Base-by-base conservation (phyloP, 2,888 invertebrate species). In the Tethea ocularis region DNA sequence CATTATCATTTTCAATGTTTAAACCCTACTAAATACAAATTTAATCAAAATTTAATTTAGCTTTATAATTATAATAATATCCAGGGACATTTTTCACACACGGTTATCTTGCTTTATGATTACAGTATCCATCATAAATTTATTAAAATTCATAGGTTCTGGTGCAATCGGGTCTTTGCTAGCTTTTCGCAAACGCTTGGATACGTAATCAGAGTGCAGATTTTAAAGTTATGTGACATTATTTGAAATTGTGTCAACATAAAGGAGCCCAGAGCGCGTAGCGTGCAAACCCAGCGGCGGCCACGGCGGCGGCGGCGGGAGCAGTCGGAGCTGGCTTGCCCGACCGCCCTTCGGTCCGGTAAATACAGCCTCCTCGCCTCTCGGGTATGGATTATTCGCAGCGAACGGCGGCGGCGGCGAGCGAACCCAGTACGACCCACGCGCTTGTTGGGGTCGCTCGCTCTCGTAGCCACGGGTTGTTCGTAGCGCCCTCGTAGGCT, bases 381-480 rank as follows among this genome's bases (percentile, higher is more conserved):
- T 82, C 88, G 80, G 79, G 87, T 92, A 91, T 92, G 89, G 92
- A 92, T 92, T 91, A 91, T 91, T 91, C 89, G 88, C 78, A 75
- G 82, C 81, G 78, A 84, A 75, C 83, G 78, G 79, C 77, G 79
- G 82, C 78, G 85, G 80, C 83, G 78, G 79, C 77, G 79, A 83
- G 78, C 86, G 80, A 78, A 84, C 84, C 82, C 89, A 87, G 92
- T 91, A 83, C 88, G 82, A 87, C 82, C 86, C 87, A 86, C 87
- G 89, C 88, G 86, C 83, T 85, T 84, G 75, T 74, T 80, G 84
- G 83, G 83, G 79, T 79, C 78, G 86, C 84, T 75, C 82, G 72
- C 74, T 69, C 59, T 33, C 63, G 67, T 61, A 61, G 58, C 61
- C 66, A 59, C 56, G 57, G 51, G 63, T 58, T 65, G 64, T 60